phyloP scores from a whole-genome alignment of 2,888 invertebrate genomes.

The Steinernema carpocapsae region DNA sequence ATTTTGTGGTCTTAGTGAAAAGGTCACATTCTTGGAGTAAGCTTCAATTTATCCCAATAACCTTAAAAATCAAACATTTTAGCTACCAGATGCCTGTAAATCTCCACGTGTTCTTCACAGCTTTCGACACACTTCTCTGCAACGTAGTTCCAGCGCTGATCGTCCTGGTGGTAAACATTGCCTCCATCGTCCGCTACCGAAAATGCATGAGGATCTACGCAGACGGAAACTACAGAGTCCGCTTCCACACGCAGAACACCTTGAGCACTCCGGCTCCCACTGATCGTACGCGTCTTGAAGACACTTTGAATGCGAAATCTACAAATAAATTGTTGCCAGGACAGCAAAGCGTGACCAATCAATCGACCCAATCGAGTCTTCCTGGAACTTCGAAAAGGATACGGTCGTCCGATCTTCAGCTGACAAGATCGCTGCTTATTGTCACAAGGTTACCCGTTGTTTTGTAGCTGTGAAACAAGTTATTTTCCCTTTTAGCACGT shows the following conservation, averaged over 20 bases:
- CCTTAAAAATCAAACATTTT: slow-evolving; percentile 32
- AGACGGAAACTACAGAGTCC: slow-evolving; percentile 64
- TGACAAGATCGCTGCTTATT: slow-evolving; percentile 66
- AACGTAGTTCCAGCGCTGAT: slow-evolving; percentile 62
- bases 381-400: slow-evolving; percentile 55
- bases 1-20: slow-evolving; percentile 63
- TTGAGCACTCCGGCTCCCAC: neutral
- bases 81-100: slow-evolving; percentile 52
- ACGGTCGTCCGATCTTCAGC: slow-evolving; percentile 63
- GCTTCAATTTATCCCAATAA: neutral
- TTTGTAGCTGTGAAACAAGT: neutral
- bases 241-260: slow-evolving; percentile 47
- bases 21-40: slow-evolving; percentile 52
- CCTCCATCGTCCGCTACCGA: slow-evolving; percentile 60
- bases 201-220: slow-evolving; percentile 68
- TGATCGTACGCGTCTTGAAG: slow-evolving; percentile 34
- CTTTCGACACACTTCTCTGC: slow-evolving; percentile 62
- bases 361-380: slow-evolving; percentile 49
- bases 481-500: slow-evolving; percentile 55
- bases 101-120: slow-evolving; percentile 62
- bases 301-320: slow-evolving; percentile 45
- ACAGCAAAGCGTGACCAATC: slow-evolving; percentile 50
- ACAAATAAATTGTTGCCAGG: slow-evolving; percentile 59
- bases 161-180: slow-evolving; percentile 65
- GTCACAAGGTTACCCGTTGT: slow-evolving; percentile 58